A percentile compares a stretch with the other conserved stretches of the same genome.
Evolutionary conservation across 2,888 invertebrate genomes (phyloP).

Genomic region (Calephelis perditalis): DNA sequence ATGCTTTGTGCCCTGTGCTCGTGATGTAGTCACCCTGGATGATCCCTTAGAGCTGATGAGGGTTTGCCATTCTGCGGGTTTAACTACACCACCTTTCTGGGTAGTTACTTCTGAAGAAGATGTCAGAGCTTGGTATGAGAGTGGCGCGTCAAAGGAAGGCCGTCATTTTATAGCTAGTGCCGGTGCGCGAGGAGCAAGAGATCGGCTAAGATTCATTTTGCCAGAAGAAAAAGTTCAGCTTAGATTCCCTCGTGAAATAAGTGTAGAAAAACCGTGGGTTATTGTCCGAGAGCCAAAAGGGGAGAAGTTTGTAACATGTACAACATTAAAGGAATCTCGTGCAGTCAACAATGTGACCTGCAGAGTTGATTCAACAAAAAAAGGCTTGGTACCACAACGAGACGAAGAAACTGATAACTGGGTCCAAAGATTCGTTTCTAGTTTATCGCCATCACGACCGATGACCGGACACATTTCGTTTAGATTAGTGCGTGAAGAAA

Average conservation of each 20-base stretch:
- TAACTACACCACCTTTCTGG: constrained; percentile 83
- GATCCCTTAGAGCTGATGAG: constrained; percentile 86
- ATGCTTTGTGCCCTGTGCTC: constrained; percentile 87
- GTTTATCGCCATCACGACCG: constrained; percentile 80
- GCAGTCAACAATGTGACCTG: constrained; percentile 90
- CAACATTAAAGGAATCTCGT: constrained; percentile 87
- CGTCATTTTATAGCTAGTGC: constrained; percentile 85
- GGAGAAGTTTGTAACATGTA: constrained; percentile 88
- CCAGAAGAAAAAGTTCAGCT: constrained; percentile 82
- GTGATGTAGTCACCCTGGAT: constrained; percentile 86
- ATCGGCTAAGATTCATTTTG: constrained; percentile 83
- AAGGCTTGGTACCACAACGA: constrained; percentile 83
- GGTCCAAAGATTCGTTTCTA: constrained; percentile 84
- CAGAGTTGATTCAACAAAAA: constrained; percentile 81
- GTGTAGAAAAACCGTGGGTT: constrained; percentile 86
- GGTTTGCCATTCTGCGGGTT: constrained; percentile 81
- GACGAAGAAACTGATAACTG: constrained; percentile 83
- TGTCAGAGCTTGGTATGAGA: constrained; percentile 83
- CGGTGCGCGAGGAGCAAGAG: constrained; percentile 85
- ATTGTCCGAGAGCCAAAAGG: constrained; percentile 87
- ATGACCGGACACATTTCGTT: constrained; percentile 90
- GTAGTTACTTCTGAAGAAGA: constrained; percentile 83
- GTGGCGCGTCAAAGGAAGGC: constrained; percentile 77
- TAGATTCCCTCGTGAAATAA: constrained; percentile 83
- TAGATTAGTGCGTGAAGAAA: constrained; percentile 82